A percentile compares a stretch with the other conserved stretches of the same genome.
Conservation (phyloP, 2,888 invertebrate species). For the Microctonus brassicae region DNA sequence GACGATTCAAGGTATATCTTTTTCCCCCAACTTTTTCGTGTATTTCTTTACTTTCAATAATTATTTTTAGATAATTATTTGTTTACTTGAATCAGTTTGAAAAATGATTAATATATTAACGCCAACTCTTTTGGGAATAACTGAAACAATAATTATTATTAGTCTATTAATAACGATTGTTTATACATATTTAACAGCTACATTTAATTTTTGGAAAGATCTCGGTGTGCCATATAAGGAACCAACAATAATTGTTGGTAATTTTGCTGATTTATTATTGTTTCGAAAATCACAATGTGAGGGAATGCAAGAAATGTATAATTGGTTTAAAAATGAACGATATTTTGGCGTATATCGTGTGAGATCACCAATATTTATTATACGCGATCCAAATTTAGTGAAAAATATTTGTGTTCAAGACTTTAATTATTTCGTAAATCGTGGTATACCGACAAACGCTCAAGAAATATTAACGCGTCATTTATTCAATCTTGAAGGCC, state of each 20-base stretch:
- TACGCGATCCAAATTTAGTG: constrained; percentile 63
- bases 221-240: constrained; percentile 59
- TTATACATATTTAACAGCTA: constrained; percentile 59
- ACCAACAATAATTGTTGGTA: constrained; percentile 61
- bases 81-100: too few species aligned
- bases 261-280: constrained; percentile 56
- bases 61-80: not conserved
- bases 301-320: constrained; percentile 62
- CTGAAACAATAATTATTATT: constrained; percentile 45
- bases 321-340: constrained; percentile 59
- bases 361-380: constrained; percentile 59
- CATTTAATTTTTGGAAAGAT: constrained; percentile 60
- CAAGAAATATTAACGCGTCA: constrained; percentile 65
- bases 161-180: constrained; percentile 46
- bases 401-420: constrained; percentile 60
- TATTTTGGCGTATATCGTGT: constrained; percentile 63
- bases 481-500: constrained; percentile 67
- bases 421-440: constrained; percentile 59
- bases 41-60: too few species aligned
- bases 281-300: constrained; percentile 62
- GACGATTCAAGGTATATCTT: too few species aligned
- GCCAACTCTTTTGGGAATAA: not conserved
- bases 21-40: too few species aligned
- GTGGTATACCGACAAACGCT: constrained; percentile 62
- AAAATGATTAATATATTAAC: not conserved